Percentiles rank a stretch among this genome's conserved stretches.
phyloP scores from a whole-genome alignment of 2,888 invertebrate species.

The Luperina nickerlii region DNA sequence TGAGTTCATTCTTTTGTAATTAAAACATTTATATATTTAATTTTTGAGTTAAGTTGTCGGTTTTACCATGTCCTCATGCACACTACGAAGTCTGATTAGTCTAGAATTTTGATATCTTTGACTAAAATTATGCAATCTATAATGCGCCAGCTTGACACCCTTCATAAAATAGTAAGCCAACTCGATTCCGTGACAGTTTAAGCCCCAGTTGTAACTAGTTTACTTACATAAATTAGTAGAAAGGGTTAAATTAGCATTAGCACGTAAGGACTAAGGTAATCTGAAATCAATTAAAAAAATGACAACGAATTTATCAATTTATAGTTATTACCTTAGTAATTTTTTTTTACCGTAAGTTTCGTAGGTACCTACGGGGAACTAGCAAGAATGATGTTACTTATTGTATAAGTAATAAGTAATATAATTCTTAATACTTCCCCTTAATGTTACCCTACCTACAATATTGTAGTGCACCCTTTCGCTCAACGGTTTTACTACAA shows the following conservation, averaged over 20 bases:
- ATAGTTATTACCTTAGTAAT: not conserved
- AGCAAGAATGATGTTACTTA: not conserved
- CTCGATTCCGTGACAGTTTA: conserved; percentile 9
- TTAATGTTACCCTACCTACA: conserved; percentile 36
- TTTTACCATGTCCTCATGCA: not conserved
- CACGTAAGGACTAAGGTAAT: not conserved
- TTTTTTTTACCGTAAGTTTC: not conserved
- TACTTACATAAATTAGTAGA: conserved; percentile 15
- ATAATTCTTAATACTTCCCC: conserved; percentile 10
- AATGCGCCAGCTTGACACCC: conserved; percentile 6
- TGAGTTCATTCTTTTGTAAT: conserved; percentile 61
- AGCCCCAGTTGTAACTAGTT: conserved; percentile 3
- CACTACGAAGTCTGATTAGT: not conserved
- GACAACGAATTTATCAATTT: not conserved
- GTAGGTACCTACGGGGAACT: not conserved
- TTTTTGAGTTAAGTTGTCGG: not conserved
- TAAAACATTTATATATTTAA: not conserved
- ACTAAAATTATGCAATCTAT: not conserved
- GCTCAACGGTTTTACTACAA: conserved; percentile 49
- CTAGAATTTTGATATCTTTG: not conserved
- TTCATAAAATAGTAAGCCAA: conserved; percentile 1
- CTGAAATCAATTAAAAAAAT: not conserved
- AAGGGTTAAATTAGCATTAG: conserved; percentile 19
- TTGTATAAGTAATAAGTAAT: not conserved
- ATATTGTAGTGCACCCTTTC: conserved; percentile 47